Evolutionary conservation across 2,888 invertebrate species (phyloP).

Genomic region (Caenorhabditis sulstoni): DNA sequence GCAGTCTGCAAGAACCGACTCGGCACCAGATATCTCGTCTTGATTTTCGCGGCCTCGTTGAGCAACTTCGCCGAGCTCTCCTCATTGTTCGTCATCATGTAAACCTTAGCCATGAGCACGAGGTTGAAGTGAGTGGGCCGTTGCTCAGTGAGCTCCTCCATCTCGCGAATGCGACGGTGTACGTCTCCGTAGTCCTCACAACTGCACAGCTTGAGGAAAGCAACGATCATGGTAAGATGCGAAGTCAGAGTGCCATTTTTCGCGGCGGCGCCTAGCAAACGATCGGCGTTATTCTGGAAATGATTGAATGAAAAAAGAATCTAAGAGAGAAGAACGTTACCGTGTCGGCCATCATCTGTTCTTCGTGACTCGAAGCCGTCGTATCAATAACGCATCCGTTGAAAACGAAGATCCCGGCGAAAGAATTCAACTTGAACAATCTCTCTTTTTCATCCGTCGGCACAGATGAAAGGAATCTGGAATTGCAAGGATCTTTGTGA

Average conservation of each 20-base stretch:
- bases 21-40: slow-evolving; percentile 49
- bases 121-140: slow-evolving; percentile 50
- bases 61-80: slow-evolving; percentile 36
- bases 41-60: slow-evolving; percentile 35
- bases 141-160: slow-evolving; percentile 34
- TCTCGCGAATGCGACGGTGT: slow-evolving; percentile 39
- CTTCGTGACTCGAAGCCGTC: slow-evolving; percentile 24
- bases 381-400: slow-evolving; percentile 58
- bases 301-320: neutral
- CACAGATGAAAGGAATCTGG: slow-evolving; percentile 25
- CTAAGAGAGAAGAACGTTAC: slow-evolving; percentile 12
- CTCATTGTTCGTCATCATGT: slow-evolving; percentile 55
- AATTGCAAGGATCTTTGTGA: neutral
- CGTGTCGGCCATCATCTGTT: slow-evolving; percentile 59
- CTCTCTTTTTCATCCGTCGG: slow-evolving; percentile 27
- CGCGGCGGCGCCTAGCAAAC: slow-evolving; percentile 28
- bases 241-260: slow-evolving; percentile 37
- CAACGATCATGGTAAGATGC: slow-evolving; percentile 32
- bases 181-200: slow-evolving; percentile 42
- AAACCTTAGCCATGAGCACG: slow-evolving; percentile 49
- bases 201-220: slow-evolving; percentile 50
- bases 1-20: slow-evolving; percentile 43
- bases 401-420: slow-evolving; percentile 25
- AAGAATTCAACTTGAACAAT: slow-evolving; percentile 41
- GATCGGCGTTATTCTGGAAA: slow-evolving; percentile 37